A percentile compares a stretch with the other conserved stretches of the same genome.
phyloP scores from a whole-genome alignment of 2,113 vertebrate species.

The Archilochus colubris region DNA sequence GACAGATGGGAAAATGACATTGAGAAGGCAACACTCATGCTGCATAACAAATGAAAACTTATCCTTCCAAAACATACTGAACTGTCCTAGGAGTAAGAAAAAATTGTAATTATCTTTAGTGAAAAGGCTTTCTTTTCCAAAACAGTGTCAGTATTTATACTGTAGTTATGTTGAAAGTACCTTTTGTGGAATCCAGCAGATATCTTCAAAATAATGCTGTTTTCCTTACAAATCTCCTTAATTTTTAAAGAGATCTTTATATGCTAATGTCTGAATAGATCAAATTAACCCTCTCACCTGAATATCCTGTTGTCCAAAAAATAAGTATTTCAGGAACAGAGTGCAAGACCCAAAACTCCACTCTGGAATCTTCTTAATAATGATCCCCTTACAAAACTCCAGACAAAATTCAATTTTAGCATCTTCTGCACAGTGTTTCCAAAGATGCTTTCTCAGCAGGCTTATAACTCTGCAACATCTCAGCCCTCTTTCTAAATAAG shows the following conservation, averaged over 20 bases:
- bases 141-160: not conserved
- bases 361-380: not conserved
- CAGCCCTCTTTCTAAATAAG: not conserved
- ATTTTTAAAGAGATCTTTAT: not conserved
- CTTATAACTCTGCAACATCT: not conserved
- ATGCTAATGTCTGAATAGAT: not conserved
- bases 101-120: not conserved
- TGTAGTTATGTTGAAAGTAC: not conserved
- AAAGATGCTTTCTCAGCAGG: not conserved
- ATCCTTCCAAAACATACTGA: not conserved
- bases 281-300: not conserved
- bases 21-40: slow-evolving; percentile 17
- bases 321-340: not conserved
- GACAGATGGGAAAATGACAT: slow-evolving; percentile 56
- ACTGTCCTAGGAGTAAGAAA: not conserved
- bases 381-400: not conserved
- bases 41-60: slow-evolving; percentile 28
- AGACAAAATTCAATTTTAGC: not conserved
- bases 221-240: not conserved
- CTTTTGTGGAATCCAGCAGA: not conserved
- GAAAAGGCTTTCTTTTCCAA: not conserved
- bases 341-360: not conserved
- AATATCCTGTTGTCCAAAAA: not conserved
- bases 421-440: not conserved
- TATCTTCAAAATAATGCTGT: not conserved